These are phyloP conservation scores for Melitaea cinxia DNA, from an alignment of 1,140 invertebrate species.

Conservation along the genomic window DNA sequence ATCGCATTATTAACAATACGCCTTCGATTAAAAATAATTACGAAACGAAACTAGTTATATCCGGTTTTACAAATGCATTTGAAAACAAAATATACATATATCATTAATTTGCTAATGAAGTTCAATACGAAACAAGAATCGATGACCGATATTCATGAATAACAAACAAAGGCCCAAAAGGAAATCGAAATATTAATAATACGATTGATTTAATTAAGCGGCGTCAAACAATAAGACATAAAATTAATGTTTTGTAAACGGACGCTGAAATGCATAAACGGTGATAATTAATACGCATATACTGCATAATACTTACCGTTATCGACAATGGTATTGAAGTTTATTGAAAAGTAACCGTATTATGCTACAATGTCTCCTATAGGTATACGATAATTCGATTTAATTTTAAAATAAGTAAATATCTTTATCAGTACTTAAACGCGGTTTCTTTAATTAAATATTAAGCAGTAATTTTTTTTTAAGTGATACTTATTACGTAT, in stretches of 20 bases:
- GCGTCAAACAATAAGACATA: constrained; percentile 32
- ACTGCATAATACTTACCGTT: constrained; percentile 5
- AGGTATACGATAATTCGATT: no score
- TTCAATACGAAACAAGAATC: constrained; percentile 18
- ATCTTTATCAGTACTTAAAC: no score
- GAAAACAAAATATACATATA: not conserved
- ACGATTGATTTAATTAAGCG: constrained; percentile 29
- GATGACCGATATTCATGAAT: constrained; percentile 23
- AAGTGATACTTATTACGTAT: no score
- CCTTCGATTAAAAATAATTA: not conserved
- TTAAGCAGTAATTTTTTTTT: no score
- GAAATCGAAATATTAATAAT: constrained; percentile 30
- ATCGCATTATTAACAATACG: not conserved
- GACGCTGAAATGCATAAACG: constrained; percentile 15
- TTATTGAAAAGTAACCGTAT: not conserved
- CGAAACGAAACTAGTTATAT: not conserved
- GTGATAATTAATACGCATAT: constrained; percentile 18
- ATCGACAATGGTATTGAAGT: not conserved
- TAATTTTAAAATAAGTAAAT: not conserved
- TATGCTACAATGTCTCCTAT: no score
- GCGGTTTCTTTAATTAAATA: no score
- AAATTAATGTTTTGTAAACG: constrained; percentile 22
- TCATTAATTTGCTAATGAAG: constrained; percentile 17
- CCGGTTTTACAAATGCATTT: not conserved
- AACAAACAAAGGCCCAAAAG: constrained; percentile 27